Evolutionary conservation across 2,888 invertebrate species (phyloP).

Genomic region (Metallyticus violacea): DNA sequence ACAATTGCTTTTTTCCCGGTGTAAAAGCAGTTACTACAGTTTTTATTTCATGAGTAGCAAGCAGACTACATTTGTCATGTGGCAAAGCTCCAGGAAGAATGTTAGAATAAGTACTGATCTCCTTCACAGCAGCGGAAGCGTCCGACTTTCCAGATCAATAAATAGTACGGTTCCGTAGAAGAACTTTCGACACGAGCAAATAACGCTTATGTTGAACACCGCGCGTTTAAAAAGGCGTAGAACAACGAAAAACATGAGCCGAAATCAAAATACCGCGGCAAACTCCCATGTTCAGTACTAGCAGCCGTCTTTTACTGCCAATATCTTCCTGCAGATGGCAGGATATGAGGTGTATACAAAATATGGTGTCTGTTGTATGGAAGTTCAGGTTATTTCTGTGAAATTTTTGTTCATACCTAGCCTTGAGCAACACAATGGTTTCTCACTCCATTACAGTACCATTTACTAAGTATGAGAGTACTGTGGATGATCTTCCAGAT

Average conservation of each 20-base stretch:
- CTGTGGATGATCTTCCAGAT: constrained; percentile 74
- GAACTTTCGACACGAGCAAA: neutral
- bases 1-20: neutral
- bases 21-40: neutral
- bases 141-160: neutral
- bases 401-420: neutral
- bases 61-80: constrained; percentile 16
- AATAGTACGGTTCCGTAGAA: neutral
- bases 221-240: neutral
- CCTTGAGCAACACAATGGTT: neutral
- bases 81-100: neutral
- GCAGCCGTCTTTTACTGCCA: constrained; percentile 7
- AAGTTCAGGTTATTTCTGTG: neutral
- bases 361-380: neutral
- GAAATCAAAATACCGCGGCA: constrained; percentile 19
- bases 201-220: neutral
- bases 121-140: neutral
- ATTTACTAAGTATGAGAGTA: constrained; percentile 34
- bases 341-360: neutral
- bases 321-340: neutral
- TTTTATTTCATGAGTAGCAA: neutral
- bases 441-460: neutral
- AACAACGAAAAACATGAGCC: neutral
- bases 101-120: neutral
- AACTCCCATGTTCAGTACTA: neutral